phyloP scores from a whole-genome alignment of 2,888 invertebrate species.

The Apotomis turbidana region DNA sequence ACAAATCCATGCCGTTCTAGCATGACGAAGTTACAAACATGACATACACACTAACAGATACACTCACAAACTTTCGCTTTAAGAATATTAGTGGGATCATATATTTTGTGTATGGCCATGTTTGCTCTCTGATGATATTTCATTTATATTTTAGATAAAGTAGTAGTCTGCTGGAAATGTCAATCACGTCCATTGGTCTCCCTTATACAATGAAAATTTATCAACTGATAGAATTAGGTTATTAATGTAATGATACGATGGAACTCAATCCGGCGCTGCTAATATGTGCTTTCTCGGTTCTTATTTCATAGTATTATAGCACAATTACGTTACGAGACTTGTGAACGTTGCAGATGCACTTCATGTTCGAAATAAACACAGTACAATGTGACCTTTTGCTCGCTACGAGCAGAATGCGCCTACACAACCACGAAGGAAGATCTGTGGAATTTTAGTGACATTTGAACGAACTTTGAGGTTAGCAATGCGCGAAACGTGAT shows the following conservation, averaged over 20 bases:
- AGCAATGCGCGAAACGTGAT: constrained; percentile 9
- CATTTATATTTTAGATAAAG: too few relatives aligned
- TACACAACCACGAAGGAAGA: constrained; percentile 26
- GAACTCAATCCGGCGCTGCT: constrained; percentile 13
- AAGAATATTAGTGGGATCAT: too few relatives aligned
- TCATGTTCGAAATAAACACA: constrained; percentile 40
- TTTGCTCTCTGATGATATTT: too few relatives aligned
- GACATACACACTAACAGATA: too few relatives aligned
- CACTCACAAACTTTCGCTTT: too few relatives aligned
- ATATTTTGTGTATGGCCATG: too few relatives aligned
- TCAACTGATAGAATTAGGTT: background rate
- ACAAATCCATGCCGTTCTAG: too few relatives aligned
- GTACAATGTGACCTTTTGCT: constrained; percentile 40
- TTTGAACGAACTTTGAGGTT: constrained; percentile 35
- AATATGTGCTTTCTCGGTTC: constrained; percentile 27
- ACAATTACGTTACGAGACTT: constrained; percentile 40
- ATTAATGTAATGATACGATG: background rate
- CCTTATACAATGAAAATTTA: too few relatives aligned
- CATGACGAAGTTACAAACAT: too few relatives aligned
- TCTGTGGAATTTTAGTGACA: constrained; percentile 36
- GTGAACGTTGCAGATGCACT: constrained; percentile 40
- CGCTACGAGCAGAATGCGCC: constrained; percentile 33
- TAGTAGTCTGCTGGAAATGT: too few relatives aligned
- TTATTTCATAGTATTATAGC: constrained; percentile 32
- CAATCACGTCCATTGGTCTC: too few relatives aligned